Evolutionary conservation across 2,113 vertebrate species (phyloP).

Genomic region (Rafetus swinhoei): DNA sequence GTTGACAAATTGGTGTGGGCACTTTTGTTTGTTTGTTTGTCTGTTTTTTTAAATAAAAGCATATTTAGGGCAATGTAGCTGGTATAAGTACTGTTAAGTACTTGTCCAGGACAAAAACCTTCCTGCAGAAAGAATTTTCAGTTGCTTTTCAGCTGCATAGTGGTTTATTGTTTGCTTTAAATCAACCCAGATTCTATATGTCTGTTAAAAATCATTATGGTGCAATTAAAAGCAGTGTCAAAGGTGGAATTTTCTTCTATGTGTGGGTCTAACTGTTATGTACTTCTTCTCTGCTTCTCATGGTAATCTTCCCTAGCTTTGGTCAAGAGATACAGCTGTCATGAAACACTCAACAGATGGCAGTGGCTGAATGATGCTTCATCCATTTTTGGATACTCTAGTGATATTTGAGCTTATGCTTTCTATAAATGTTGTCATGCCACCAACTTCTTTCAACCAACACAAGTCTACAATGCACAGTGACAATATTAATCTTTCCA

Average conservation of each 20-base stretch:
- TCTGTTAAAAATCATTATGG: constrained; percentile 82
- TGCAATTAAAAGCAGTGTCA: constrained; percentile 79
- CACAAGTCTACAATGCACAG: constrained; percentile 59
- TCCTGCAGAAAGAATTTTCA: constrained; percentile 72
- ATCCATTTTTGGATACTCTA: constrained; percentile 71
- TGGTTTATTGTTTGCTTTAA: constrained; percentile 79
- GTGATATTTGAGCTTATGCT: constrained; percentile 73
- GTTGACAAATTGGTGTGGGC: constrained; percentile 2
- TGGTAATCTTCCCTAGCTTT: constrained; percentile 69
- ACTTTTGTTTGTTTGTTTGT: constrained; percentile 36
- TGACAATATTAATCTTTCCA: constrained; percentile 73
- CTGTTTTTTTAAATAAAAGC: constrained; percentile 59
- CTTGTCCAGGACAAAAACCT: constrained; percentile 71
- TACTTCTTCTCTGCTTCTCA: constrained; percentile 60
- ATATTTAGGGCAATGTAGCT: constrained; percentile 65
- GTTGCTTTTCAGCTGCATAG: constrained; percentile 73
- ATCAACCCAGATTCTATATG: constrained; percentile 68
- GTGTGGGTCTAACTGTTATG: constrained; percentile 20
- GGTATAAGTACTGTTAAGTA: constrained; percentile 68
- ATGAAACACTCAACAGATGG: constrained; percentile 82
- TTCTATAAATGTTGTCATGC: constrained; percentile 73
- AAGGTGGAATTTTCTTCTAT: constrained; percentile 62
- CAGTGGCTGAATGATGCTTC: constrained; percentile 68
- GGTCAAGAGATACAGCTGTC: constrained; percentile 83
- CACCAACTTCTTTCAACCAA: constrained; percentile 69